A percentile compares a stretch with the other conserved stretches of the same genome.
phyloP scores from a whole-genome alignment of 2,113 vertebrate genomes.

The Halcyon senegalensis region DNA sequence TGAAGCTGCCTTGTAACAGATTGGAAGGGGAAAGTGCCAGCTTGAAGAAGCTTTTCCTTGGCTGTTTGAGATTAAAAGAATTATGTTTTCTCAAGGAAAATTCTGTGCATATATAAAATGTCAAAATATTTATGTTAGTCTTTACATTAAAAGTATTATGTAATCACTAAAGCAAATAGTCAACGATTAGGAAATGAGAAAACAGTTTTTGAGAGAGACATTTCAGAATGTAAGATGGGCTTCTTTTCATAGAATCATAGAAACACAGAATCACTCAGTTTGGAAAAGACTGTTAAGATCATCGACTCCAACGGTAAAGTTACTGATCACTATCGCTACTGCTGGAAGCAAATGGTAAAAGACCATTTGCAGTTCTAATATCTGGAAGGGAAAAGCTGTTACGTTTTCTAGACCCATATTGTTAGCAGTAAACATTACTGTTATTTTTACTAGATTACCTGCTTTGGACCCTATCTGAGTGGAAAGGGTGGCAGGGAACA shows the following conservation, averaged over 20 bases:
- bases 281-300: not conserved
- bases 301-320: accelerated
- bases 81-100: conserved; percentile 26
- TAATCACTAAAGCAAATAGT: not conserved
- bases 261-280: not conserved
- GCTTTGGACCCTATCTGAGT: not conserved
- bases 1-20: conserved; percentile 43
- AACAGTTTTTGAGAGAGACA: not conserved
- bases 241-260: not conserved
- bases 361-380: not conserved
- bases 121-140: conserved; percentile 59
- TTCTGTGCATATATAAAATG: conserved; percentile 19
- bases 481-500: not conserved
- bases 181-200: not conserved
- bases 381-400: not conserved
- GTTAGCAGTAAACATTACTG: not conserved
- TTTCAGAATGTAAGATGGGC: not conserved
- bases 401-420: not conserved
- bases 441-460: not conserved
- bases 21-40: conserved; percentile 43
- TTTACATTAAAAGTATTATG: conserved; percentile 27
- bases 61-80: conserved; percentile 34
- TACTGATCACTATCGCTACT: not conserved
- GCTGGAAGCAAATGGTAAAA: not conserved
- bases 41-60: conserved; percentile 39